phyloP scores from a whole-genome alignment of 30 jellyfish, hydroid and myxozoan genomes.

The Aurelia aurita complex sp. Pacific region DNA sequence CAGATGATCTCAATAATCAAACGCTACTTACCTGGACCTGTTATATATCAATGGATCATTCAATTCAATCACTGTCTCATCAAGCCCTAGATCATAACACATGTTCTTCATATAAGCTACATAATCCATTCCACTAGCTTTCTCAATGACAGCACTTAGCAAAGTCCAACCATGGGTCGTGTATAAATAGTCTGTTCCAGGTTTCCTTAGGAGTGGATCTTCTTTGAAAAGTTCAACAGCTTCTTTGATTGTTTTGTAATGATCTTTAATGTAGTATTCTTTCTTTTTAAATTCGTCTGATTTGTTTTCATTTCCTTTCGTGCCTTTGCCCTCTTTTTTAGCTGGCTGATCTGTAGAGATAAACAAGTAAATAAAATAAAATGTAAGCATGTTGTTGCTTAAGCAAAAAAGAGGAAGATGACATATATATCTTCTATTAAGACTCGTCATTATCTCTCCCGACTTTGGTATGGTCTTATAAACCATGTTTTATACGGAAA shows the following conservation, averaged over 20 bases:
- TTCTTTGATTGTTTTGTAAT: conserved; percentile 35
- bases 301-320: no score
- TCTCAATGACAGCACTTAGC: conserved; percentile 71
- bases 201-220: conserved; percentile 59
- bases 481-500: no score
- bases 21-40: conserved; percentile 53
- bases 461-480: no score
- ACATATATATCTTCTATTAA: no score
- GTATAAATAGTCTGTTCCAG: conserved; percentile 73
- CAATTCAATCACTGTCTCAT: conserved; percentile 41
- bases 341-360: no score
- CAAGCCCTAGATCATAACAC: conserved; percentile 55
- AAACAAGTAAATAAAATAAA: no score
- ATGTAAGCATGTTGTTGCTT: no score
- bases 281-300: conserved; percentile 21
- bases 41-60: conserved; percentile 63
- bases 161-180: conserved; percentile 82
- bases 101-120: conserved; percentile 56
- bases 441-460: no score
- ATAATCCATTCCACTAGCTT: conserved; percentile 51
- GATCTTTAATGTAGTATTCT: conserved; percentile 54
- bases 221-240: conserved; percentile 44
- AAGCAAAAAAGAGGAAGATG: no score
- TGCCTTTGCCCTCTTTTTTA: no score
- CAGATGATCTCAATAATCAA: no score